phyloP scores from a whole-genome alignment of 2,797 vertebrate species.

The Pitangus sulphuratus region DNA sequence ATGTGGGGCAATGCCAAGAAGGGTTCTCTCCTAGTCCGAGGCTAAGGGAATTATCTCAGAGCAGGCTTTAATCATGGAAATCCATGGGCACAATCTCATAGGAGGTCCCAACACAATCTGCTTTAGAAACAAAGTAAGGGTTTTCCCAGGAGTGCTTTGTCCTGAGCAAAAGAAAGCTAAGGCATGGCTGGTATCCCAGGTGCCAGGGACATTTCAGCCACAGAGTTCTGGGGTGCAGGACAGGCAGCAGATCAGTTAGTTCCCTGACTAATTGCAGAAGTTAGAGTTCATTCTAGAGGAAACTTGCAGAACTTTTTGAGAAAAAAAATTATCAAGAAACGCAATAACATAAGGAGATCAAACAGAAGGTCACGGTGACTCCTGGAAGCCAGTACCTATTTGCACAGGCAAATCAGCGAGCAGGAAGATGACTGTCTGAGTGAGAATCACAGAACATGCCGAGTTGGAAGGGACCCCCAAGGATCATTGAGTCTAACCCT shows the following conservation, averaged over 20 bases:
- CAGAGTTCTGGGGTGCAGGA: neutral
- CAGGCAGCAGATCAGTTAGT: neutral
- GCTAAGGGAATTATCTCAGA: neutral
- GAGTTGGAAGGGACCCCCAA: neutral
- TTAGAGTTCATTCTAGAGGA: neutral
- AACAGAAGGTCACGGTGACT: neutral
- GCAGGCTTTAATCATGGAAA: neutral
- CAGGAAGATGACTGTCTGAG: neutral
- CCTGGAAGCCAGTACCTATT: neutral
- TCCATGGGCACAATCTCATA: rapidly evolving
- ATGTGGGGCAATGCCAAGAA: rapidly evolving
- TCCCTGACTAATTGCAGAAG: neutral
- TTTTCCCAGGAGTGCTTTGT: neutral
- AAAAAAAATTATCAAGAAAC: neutral
- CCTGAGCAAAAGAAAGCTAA: neutral
- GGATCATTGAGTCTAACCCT: neutral
- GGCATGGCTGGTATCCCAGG: neutral
- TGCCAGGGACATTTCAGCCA: neutral
- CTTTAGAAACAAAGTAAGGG: neutral
- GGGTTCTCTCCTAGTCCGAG: neutral
- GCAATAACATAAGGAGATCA: neutral
- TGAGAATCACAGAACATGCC: neutral
- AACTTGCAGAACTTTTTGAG: neutral
- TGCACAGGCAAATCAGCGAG: neutral
- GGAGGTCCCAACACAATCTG: neutral